Percentiles rank a stretch among this genome's conserved stretches.
Conservation (phyloP, 2,113 vertebrate genomes). For the Perccottus glenii region DNA sequence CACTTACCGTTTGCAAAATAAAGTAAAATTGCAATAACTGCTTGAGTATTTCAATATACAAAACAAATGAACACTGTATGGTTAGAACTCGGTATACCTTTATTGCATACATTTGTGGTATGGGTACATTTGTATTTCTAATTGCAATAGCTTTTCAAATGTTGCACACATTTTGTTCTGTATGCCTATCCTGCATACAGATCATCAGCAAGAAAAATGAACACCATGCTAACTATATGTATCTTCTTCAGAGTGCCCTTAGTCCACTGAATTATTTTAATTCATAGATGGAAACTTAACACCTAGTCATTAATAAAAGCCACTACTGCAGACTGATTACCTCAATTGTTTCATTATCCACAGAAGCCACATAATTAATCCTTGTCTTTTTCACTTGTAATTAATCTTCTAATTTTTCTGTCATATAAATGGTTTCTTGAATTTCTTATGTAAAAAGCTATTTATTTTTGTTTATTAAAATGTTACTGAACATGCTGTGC, state of each 20-base stretch:
- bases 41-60: not conserved
- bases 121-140: slow-evolving; percentile 6
- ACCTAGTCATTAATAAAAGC: slow-evolving; percentile 18
- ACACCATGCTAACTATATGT: not conserved
- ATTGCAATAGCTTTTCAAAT: slow-evolving; percentile 8
- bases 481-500: slow-evolving; percentile 83
- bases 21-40: slow-evolving; percentile 8
- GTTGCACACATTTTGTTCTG: slow-evolving; percentile 1
- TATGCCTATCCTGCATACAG: slow-evolving; percentile 28
- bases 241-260: slow-evolving; percentile 16
- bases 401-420: slow-evolving; percentile 50
- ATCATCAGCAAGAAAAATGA: not conserved
- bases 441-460: slow-evolving; percentile 74
- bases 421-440: slow-evolving; percentile 62
- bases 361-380: slow-evolving; percentile 27
- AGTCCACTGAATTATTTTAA: slow-evolving; percentile 8
- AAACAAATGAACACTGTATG: slow-evolving; percentile 2
- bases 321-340: slow-evolving; percentile 25
- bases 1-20: not conserved
- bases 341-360: slow-evolving; percentile 28
- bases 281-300: slow-evolving; percentile 12
- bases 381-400: slow-evolving; percentile 48
- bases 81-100: not conserved
- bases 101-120: not conserved
- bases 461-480: slow-evolving; percentile 82